A percentile compares a stretch with the other conserved stretches of the same genome.
Conservation (phyloP, 2,888 invertebrate genomes). For the Alviniconcha strummeri region DNA sequence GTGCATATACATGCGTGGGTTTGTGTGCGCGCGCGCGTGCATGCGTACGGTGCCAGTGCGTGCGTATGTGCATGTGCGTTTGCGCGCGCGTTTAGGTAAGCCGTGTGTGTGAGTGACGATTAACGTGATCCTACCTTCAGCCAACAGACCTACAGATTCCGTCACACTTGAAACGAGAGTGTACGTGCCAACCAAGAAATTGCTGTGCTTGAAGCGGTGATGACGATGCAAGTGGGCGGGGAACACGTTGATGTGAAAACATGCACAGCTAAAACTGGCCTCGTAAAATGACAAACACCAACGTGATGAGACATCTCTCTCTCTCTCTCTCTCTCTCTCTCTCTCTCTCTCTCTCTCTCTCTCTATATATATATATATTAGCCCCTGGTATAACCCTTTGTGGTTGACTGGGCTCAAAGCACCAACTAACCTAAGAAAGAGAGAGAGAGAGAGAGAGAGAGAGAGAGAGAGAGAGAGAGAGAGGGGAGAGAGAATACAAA, state of each 20-base stretch:
- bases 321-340: not conserved
- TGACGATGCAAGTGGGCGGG: not conserved
- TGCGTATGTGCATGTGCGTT: conserved; percentile 9
- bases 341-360: not conserved
- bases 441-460: not conserved
- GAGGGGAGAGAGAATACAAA: not conserved
- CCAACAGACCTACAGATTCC: not conserved
- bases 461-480: not conserved
- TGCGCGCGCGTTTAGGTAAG: not conserved
- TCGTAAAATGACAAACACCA: too few relatives aligned
- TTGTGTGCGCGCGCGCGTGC: not conserved
- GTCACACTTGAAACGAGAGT: not conserved
- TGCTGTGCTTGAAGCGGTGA: not conserved
- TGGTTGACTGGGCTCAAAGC: not conserved
- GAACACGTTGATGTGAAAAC: not conserved
- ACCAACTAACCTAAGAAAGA: not conserved
- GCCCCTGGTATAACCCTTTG: not conserved
- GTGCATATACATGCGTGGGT: too few relatives aligned
- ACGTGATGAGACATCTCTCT: not conserved
- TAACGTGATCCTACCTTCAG: too few relatives aligned
- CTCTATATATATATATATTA: not conserved
- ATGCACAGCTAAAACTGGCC: too few relatives aligned
- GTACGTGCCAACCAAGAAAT: not conserved
- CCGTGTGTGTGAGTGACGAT: not conserved
- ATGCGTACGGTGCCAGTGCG: not conserved